phyloP scores from a whole-genome alignment of 2,888 invertebrate genomes.

The Dryococelus australis region DNA sequence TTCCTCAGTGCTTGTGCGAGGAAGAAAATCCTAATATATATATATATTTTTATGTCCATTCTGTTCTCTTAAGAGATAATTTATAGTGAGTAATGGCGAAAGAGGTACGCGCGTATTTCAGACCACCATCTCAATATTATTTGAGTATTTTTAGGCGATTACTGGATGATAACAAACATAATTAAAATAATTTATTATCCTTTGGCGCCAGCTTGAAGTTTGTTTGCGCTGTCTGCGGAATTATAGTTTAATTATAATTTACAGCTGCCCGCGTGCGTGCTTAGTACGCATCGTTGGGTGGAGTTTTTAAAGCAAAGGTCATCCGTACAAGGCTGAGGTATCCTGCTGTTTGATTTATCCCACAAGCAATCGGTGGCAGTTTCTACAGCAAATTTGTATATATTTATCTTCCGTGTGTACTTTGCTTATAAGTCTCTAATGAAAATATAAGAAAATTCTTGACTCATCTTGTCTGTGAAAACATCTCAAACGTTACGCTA shows the following conservation, averaged over 20 bases:
- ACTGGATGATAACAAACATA: neutral
- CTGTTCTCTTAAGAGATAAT: no score
- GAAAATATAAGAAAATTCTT: neutral
- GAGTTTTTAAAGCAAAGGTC: neutral
- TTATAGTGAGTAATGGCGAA: no score
- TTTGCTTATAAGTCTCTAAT: neutral
- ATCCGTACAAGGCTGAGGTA: neutral
- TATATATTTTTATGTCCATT: no score
- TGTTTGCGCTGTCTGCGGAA: neutral
- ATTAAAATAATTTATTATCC: slow-evolving; percentile 1
- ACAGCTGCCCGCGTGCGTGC: neutral
- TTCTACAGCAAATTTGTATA: neutral
- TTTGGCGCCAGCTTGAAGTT: neutral
- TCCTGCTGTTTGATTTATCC: slow-evolving; percentile 4
- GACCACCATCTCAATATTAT: no score
- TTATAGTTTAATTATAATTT: neutral
- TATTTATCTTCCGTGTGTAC: neutral
- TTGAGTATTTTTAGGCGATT: no score
- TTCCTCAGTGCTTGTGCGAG: no score
- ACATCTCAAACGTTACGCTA: no score
- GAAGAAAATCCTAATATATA: no score
- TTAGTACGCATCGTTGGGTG: neutral
- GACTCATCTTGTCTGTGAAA: neutral
- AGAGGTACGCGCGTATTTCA: no score
- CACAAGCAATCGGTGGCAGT: neutral